Percentiles rank a stretch among this genome's conserved stretches.
Conservation (phyloP, 2,113 vertebrate species). For the Todiramphus chloris region DNA sequence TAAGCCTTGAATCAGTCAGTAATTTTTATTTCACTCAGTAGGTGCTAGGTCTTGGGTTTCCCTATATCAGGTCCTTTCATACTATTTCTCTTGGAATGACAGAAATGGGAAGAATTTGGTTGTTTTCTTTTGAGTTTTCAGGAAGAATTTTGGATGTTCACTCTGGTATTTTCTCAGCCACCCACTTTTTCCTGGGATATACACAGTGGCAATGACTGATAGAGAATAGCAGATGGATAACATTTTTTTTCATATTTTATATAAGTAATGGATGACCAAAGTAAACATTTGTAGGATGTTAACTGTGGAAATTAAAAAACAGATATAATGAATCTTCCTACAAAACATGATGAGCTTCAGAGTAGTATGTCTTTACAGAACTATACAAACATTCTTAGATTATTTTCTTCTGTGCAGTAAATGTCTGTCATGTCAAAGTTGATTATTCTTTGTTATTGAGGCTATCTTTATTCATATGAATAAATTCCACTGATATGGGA, state of each 20-base stretch:
- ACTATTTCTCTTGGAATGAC: neutral
- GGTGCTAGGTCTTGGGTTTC: neutral
- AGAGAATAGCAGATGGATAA: neutral
- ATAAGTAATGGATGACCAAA: neutral
- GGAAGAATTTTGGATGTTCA: neutral
- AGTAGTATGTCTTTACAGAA: neutral
- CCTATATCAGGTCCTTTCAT: neutral
- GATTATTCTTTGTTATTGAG: neutral
- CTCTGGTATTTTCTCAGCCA: neutral
- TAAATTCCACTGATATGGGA: neutral
- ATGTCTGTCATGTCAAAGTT: neutral
- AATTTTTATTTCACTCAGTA: neutral
- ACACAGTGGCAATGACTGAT: fast-evolving
- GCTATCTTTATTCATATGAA: neutral
- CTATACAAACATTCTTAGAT: neutral
- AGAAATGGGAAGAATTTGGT: neutral
- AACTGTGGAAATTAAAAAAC: neutral
- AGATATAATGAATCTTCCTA: neutral
- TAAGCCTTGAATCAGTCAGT: neutral
- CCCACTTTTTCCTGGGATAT: neutral
- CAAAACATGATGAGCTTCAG: neutral
- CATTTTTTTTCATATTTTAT: neutral
- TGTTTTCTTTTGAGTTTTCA: neutral
- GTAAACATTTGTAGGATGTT: neutral
- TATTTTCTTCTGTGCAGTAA: neutral